Conservation (phyloP, 2,113 vertebrate species). For the Calidris pugnax region DNA sequence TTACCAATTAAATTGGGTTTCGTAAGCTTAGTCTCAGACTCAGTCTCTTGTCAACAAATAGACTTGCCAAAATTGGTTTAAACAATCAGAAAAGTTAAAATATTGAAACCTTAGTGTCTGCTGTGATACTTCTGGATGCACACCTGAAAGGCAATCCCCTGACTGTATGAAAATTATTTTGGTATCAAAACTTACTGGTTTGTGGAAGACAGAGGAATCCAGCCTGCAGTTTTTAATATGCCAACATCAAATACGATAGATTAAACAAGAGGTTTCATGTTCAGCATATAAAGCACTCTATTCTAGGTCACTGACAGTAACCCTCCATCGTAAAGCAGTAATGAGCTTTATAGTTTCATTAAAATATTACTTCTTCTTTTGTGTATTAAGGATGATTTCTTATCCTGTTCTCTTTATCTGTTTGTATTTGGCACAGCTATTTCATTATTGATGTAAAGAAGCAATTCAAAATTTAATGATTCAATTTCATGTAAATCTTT, state of each 20-base stretch:
- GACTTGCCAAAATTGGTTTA: neutral
- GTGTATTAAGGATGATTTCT: conserved; percentile 41
- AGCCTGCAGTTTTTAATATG: neutral
- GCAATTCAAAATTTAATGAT: conserved; percentile 70
- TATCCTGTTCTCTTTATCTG: conserved; percentile 53
- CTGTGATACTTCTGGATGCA: neutral
- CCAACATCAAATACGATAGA: neutral
- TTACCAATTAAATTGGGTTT: neutral
- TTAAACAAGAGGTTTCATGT: neutral
- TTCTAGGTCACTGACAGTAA: conserved; percentile 22
- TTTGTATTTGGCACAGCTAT: conserved; percentile 62
- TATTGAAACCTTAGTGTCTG: neutral
- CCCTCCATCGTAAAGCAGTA: neutral
- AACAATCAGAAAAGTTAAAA: neutral
- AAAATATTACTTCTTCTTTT: conserved; percentile 52
- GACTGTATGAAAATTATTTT: neutral
- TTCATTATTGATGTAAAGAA: conserved; percentile 77
- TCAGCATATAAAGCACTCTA: neutral
- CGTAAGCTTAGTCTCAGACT: neutral
- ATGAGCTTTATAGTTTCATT: conserved; percentile 50
- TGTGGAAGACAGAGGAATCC: neutral
- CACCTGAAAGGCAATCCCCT: neutral
- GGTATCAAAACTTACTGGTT: neutral
- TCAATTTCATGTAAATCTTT: conserved; percentile 77
- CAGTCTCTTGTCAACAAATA: neutral